phyloP scores from a whole-genome alignment of 2,888 invertebrate species.

The Drosophila colorata region DNA sequence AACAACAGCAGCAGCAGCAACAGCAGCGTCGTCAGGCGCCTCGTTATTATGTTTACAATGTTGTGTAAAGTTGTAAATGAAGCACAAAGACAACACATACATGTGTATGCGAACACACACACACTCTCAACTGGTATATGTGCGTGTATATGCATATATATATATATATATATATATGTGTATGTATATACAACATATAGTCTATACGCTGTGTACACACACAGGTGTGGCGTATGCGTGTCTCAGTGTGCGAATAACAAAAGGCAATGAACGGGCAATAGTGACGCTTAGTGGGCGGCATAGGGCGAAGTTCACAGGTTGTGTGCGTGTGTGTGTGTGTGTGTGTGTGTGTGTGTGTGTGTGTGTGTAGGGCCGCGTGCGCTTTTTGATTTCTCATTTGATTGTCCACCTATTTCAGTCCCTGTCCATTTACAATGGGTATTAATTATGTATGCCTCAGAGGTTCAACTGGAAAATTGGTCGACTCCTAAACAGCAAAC shows the following conservation, averaged over 20 bases:
- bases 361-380: conserved; percentile 22
- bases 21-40: conserved; percentile 40
- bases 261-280: conserved; percentile 56
- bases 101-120: conserved; percentile 10
- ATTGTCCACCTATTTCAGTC: conserved; percentile 49
- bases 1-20: conserved; percentile 19
- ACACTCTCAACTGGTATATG: neutral
- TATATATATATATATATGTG: too few relatives aligned
- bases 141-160: neutral
- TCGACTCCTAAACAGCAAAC: conserved; percentile 37
- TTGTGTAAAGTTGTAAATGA: conserved; percentile 69
- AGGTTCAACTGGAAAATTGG: conserved; percentile 47
- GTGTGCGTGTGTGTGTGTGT: conserved; percentile 8
- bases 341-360: conserved; percentile 1
- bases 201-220: conserved; percentile 28
- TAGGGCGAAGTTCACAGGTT: conserved; percentile 44
- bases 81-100: conserved; percentile 65
- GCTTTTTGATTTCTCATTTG: conserved; percentile 54
- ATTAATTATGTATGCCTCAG: conserved; percentile 67
- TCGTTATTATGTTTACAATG: conserved; percentile 70
- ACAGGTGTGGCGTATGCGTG: conserved; percentile 40
- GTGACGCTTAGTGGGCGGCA: conserved; percentile 29
- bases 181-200: neutral
- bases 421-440: conserved; percentile 49
- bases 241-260: conserved; percentile 47